These are phyloP conservation scores for Macrosteles quadrilineatus DNA, from an alignment of 1,140 invertebrate species.

Conservation along the genomic window DNA sequence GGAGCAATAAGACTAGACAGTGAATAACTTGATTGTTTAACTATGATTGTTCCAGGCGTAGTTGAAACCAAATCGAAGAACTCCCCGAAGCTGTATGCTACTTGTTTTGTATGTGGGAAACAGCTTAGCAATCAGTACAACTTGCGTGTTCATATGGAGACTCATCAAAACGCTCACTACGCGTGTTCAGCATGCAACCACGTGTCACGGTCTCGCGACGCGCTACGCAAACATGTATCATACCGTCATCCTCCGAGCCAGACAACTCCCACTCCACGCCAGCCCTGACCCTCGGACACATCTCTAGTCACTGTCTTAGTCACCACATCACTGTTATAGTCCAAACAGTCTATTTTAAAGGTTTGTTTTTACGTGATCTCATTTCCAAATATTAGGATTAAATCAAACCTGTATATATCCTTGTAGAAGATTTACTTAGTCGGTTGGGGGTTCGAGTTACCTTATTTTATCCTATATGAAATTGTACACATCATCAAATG, in stretches of 20 bases:
- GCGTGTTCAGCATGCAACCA: constrained; percentile 82
- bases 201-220: constrained; percentile 81
- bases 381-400: constrained; percentile 19
- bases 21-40: too few relatives aligned
- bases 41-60: constrained; percentile 11
- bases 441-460: constrained; percentile 17
- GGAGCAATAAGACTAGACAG: too few relatives aligned
- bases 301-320: constrained; percentile 1
- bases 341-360: not conserved
- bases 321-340: not conserved
- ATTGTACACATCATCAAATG: constrained; percentile 6
- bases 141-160: constrained; percentile 84
- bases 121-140: constrained; percentile 89
- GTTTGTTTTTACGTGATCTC: constrained; percentile 24
- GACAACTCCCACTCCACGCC: not conserved
- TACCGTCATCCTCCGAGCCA: constrained; percentile 67
- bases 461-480: not conserved
- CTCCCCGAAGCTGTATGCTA: constrained; percentile 58
- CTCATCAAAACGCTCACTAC: constrained; percentile 78
- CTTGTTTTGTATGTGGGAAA: constrained; percentile 84
- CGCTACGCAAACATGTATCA: constrained; percentile 83
- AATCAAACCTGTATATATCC: constrained; percentile 16
- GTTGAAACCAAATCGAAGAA: not conserved
- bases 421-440: constrained; percentile 14
- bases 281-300: not conserved